A percentile compares a stretch with the other conserved stretches of the same genome.
These are phyloP conservation scores for Cebidichthys violaceus DNA, from an alignment of 2,113 vertebrate species.

Conservation along the genomic window DNA sequence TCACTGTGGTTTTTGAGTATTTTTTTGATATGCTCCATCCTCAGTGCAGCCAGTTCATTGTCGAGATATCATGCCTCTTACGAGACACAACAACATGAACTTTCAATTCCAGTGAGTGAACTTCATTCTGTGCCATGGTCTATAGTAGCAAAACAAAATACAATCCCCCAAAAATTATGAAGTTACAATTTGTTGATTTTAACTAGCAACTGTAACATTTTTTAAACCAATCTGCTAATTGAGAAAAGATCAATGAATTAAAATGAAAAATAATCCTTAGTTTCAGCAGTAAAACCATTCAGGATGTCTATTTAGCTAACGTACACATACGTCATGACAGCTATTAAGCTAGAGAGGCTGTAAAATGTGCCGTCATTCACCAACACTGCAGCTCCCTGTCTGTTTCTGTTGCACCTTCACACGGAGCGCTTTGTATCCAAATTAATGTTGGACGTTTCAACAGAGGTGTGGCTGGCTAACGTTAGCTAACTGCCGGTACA, in stretches of 20 bases:
- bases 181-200: background rate
- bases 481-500: too few relatives aligned
- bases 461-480: too few relatives aligned
- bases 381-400: background rate
- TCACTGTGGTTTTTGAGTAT: constrained; percentile 15
- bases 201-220: background rate
- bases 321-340: background rate
- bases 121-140: background rate
- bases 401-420: background rate
- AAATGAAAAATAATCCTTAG: background rate
- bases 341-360: background rate
- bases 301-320: background rate
- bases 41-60: background rate
- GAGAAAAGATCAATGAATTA: background rate
- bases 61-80: background rate
- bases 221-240: background rate
- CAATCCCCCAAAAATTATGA: background rate
- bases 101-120: background rate
- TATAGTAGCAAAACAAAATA: background rate
- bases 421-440: background rate
- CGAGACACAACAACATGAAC: background rate
- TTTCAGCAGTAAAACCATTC: background rate
- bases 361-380: background rate
- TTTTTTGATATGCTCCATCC: background rate
- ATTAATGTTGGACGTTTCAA: background rate